Evolutionary conservation across 2,113 vertebrate genomes (phyloP), one percentile per base, ranked within the genome.

Genomic region (Glareola pratincola): DNA sequence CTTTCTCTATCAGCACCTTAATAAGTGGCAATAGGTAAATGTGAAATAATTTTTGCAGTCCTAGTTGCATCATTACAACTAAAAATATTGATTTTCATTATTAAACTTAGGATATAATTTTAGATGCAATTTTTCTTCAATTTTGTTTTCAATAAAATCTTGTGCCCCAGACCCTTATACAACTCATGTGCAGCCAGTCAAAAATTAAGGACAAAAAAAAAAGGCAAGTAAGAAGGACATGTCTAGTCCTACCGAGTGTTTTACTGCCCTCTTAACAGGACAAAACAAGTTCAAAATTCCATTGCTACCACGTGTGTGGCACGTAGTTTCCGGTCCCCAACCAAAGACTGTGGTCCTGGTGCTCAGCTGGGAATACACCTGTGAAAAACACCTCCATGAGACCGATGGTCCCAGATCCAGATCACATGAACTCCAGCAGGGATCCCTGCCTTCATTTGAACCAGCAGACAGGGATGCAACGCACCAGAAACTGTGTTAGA

Each of bases 1-100:
- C 72, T 85, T 94, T 95, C 78, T 80, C 85, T 72, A 79, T 94
- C 78, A 92, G 96, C 94, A 97, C 93, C 92, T 94, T 82, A 94
- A 37, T 67, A 94, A 96, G 86, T 77, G 77, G 84, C 68, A 96
- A 73, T 87, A 95, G 93, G 85, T 96, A 96, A 96, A 95, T 16
- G 81, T 30, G 43, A 78, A 93, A 74, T 77, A 92, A 94, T n/a
- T 83, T 95, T 63, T 74, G 79, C 21, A 79, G 66, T 87, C 68
- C 88, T 69, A 91, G 41, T 36, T 84, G 48, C 36, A 24, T 78
- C 3, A 14, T 27, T 73, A 54, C 24, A 74, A 74, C 39, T 78
- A 45, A 71, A 85, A 88, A 85, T n/a, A 72, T 17, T 82, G 29
- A 69, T 78, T 88, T 80, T 66, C 41, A 41, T 41, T 10, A 41